Evolutionary conservation across 2,888 invertebrate species (phyloP).

Genomic region (Cephus sareptanus): DNA sequence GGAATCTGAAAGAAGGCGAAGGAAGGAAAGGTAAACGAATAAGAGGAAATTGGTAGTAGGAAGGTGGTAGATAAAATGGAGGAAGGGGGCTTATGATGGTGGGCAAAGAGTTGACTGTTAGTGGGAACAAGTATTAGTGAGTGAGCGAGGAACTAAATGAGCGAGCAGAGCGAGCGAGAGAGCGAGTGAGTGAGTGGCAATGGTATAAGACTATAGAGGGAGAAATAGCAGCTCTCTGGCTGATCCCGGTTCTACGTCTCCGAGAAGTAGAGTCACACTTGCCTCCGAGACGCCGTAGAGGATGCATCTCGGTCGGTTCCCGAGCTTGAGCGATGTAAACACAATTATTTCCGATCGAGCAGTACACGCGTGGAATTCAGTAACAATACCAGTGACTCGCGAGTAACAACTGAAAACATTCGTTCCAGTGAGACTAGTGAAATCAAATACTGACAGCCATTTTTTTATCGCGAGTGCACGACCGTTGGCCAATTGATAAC

Average conservation of each 20-base stretch:
- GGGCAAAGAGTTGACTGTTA: not conserved
- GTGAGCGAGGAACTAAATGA: constrained; percentile 5
- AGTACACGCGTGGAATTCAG: not conserved
- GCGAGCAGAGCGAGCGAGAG: not conserved
- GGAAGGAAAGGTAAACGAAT: not conserved
- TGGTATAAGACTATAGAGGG: constrained; percentile 9
- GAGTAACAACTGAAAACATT: not conserved
- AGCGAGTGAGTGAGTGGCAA: constrained; percentile 10
- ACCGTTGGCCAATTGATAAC: not conserved
- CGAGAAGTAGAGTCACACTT: constrained; percentile 39
- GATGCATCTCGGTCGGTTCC: constrained; percentile 19
- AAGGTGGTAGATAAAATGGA: not conserved
- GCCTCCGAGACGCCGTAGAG: constrained; percentile 41
- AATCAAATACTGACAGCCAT: not conserved
- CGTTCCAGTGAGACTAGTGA: not conserved
- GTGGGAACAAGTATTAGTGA: constrained; percentile 1
- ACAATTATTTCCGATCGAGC: constrained; percentile 9
- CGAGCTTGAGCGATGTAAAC: constrained; percentile 24
- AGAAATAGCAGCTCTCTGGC: not conserved
- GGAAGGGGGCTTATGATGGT: not conserved
- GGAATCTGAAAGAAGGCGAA: constrained; percentile 6
- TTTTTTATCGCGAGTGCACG: not conserved
- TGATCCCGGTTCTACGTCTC: constrained; percentile 40
- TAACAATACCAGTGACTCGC: not conserved
- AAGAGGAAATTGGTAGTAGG: not conserved